These are phyloP conservation scores for Gibbula magus DNA, from an alignment of 2,888 invertebrate species.

Conservation along the genomic window DNA sequence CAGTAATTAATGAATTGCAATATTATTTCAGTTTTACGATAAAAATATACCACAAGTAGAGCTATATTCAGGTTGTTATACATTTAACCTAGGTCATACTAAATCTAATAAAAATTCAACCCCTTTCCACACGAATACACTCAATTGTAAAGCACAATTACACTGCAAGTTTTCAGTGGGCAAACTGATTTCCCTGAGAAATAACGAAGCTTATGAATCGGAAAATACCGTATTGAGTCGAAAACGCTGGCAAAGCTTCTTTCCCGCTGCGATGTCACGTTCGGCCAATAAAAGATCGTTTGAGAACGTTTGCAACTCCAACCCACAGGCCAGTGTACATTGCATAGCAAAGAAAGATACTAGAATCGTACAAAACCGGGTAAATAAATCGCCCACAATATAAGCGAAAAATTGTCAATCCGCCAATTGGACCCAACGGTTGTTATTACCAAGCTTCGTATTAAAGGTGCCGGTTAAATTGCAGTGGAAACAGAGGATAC, in stretches of 20 bases:
- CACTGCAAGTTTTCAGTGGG: background rate
- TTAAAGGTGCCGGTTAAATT: background rate
- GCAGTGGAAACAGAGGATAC: no score
- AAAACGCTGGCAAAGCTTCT: background rate
- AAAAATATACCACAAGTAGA: background rate
- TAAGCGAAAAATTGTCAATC: constrained; percentile 9
- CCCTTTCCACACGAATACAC: background rate
- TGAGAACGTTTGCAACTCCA: background rate
- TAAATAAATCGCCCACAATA: constrained; percentile 24
- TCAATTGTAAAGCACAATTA: constrained; percentile 4
- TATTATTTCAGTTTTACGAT: no score
- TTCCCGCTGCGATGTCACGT: background rate
- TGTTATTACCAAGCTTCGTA: background rate
- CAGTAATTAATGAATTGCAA: no score
- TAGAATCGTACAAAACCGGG: constrained; percentile 2
- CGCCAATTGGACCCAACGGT: background rate
- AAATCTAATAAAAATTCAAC: background rate
- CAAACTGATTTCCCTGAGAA: constrained; percentile 3
- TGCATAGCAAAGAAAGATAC: constrained; percentile 2
- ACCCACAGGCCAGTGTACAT: background rate
- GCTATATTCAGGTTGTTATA: background rate
- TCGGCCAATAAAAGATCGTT: constrained; percentile 4
- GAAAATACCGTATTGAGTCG: constrained; percentile 3
- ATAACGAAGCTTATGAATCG: constrained; percentile 19
- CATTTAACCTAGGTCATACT: background rate